These are phyloP conservation scores for Eupithecia vulgata DNA, from an alignment of 2,888 invertebrate species.

Conservation along the genomic window DNA sequence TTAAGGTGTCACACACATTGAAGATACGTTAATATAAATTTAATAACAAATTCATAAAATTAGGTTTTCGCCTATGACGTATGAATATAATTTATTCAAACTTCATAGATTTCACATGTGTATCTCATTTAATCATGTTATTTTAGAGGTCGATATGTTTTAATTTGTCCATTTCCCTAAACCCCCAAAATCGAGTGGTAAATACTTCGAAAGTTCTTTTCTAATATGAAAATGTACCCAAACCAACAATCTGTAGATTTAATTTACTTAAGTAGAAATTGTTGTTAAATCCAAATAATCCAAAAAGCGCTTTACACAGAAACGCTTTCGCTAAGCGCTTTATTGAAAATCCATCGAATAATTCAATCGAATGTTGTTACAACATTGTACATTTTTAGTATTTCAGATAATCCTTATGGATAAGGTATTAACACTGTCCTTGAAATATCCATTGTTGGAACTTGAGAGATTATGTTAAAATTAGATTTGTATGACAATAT, in stretches of 20 bases:
- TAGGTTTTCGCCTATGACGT: too few species aligned
- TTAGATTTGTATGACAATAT: not conserved
- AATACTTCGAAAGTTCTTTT: not conserved
- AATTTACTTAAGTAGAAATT: slow-evolving; percentile 6
- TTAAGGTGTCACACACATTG: too few species aligned
- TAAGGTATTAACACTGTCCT: not conserved
- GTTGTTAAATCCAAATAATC: slow-evolving; percentile 12
- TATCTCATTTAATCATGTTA: too few species aligned
- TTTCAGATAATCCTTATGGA: not conserved
- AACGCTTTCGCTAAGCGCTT: slow-evolving; percentile 23
- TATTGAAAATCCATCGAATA: slow-evolving; percentile 15
- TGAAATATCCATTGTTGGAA: not conserved
- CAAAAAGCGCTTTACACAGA: slow-evolving; percentile 16
- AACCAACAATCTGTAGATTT: not conserved
- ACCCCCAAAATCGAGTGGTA: too few species aligned
- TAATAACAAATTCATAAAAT: too few species aligned
- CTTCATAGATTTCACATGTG: too few species aligned
- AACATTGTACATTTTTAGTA: not conserved
- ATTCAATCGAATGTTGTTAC: not conserved
- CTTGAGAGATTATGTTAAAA: not conserved
- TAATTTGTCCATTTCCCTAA: too few species aligned
- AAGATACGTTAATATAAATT: too few species aligned
- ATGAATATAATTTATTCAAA: too few species aligned
- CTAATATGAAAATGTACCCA: not conserved
- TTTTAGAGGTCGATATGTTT: too few species aligned